Evolutionary conservation across 2,113 vertebrate genomes (phyloP).

Genomic region (human): DNA sequence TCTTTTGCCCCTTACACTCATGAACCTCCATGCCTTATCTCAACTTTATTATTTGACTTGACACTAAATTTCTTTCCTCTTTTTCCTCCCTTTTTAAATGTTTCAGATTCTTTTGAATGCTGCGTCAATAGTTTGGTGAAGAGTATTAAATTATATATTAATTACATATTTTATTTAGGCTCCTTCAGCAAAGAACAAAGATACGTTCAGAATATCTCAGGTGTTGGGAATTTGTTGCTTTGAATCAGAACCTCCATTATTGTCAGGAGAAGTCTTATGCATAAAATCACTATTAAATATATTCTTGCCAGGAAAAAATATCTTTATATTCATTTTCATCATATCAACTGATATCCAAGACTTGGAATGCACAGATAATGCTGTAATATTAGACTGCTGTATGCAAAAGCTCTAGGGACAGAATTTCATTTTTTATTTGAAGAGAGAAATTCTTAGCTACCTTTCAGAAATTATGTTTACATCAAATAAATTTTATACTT

Average conservation of each 20-base stretch:
- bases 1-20: background rate
- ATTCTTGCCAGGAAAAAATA: slow-evolving; percentile 26
- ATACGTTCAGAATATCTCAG: background rate
- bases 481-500: slow-evolving; percentile 69
- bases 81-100: background rate
- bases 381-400: background rate
- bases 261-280: background rate
- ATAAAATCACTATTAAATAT: slow-evolving; percentile 47
- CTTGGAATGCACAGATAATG: slow-evolving; percentile 31
- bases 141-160: background rate
- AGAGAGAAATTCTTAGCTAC: slow-evolving; percentile 55
- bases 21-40: background rate
- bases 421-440: slow-evolving; percentile 62
- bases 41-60: background rate
- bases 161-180: background rate
- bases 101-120: background rate
- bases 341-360: background rate
- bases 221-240: background rate
- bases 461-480: slow-evolving; percentile 67
- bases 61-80: background rate
- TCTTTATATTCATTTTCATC: slow-evolving; percentile 39
- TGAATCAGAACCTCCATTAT: slow-evolving; percentile 26
- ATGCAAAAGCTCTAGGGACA: background rate
- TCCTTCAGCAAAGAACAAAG: slow-evolving; percentile 11
- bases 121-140: background rate